A percentile compares a stretch with the other conserved stretches of the same genome.
Conservation (phyloP, 1,140 invertebrate genomes). For the Anoplolepis gracilipes region DNA sequence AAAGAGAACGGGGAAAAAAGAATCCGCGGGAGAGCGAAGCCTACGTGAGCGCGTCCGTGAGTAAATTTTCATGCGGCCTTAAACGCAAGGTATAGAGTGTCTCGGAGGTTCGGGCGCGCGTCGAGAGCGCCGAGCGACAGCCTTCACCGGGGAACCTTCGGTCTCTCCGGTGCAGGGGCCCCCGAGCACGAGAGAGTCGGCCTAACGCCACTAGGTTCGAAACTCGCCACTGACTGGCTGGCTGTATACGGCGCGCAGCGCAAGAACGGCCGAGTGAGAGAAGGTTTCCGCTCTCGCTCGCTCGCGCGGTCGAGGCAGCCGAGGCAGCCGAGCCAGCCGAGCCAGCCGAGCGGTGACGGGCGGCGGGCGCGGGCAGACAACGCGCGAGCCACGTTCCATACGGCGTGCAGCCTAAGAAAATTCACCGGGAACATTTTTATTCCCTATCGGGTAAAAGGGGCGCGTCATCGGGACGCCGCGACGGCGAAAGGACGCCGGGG, state of each 20-base stretch:
- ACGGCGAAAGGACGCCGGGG: conserved; percentile 62
- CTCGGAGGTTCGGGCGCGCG: conserved; percentile 17
- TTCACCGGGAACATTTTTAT: conserved; percentile 82
- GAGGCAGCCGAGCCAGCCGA: conserved; percentile 2
- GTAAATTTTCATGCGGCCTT: conserved; percentile 47
- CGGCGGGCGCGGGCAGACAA: conserved; percentile 39
- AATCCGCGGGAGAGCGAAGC: not conserved
- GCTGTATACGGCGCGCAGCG: conserved; percentile 69
- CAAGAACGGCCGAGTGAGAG: conserved; percentile 65
- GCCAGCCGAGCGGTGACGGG: conserved; percentile 42
- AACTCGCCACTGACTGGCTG: conserved; percentile 75
- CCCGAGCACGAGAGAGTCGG: conserved; percentile 65
- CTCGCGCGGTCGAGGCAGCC: conserved; percentile 15
- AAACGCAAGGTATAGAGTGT: conserved; percentile 7
- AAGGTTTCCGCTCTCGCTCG: conserved; percentile 51
- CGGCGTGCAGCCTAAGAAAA: conserved; percentile 78
- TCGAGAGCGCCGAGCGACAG: conserved; percentile 28
- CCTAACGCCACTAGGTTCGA: conserved; percentile 71
- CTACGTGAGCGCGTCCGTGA: conserved; percentile 29
- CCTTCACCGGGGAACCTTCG: conserved; percentile 62
- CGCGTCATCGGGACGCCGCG: conserved; percentile 65
- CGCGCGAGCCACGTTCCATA: conserved; percentile 72
- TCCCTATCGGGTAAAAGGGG: conserved; percentile 68
- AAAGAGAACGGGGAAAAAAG: conserved; percentile 13
- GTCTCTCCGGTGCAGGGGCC: conserved; percentile 60